Base-by-base conservation (phyloP, 2,888 invertebrate species). In the Mystacides longicornis region DNA sequence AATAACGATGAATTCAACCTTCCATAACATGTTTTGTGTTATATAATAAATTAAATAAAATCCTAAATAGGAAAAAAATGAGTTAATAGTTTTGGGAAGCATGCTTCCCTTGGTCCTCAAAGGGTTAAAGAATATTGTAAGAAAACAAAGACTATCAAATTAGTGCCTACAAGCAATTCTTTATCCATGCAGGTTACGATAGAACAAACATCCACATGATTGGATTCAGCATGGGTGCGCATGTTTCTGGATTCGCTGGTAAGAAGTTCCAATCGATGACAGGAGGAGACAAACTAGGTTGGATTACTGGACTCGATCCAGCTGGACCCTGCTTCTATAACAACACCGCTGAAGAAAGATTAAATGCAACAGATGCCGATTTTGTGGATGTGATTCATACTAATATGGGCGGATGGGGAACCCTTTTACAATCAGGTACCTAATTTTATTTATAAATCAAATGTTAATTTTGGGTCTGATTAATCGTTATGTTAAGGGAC, bases 291-390 rank as follows among this genome's bases (percentile, higher is more conserved):
- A n/a, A n/a, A n/a, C 31, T 58, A 18, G 18, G n/a, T 3, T 23
- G 50, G 14, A 58, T 58, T 2, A 52, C 55, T 5, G 58, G 48
- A 14, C 23, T 58, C 19, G 58, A 58, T 33, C 55, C 55, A 1
- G 55, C 58, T 2, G 55, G 60, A 42, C 62, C 63, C 7, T 63
- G 63, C 43, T 57, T 47, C 27, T 58, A 51, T 20, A 33, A 52
- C 2, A 56, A 55, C 49, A 49, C 33, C 23, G 42, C 46, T 11
- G 23, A 45, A 3, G 31, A 33, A 5, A 53, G 57, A 14, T 11
- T 57, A 2, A 22, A 11, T 2, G 16, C 16, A 9, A 18, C 16
- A 18, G 51, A 45, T 11, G 51, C 49, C n/a, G 23, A 27, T 14
- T 58, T 58, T 27, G 52, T 58, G 14, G 55, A 58, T 14, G 52